These are phyloP conservation scores for Pollachius pollachius DNA, from an alignment of 2,113 vertebrate genomes.

Conservation along the genomic window DNA sequence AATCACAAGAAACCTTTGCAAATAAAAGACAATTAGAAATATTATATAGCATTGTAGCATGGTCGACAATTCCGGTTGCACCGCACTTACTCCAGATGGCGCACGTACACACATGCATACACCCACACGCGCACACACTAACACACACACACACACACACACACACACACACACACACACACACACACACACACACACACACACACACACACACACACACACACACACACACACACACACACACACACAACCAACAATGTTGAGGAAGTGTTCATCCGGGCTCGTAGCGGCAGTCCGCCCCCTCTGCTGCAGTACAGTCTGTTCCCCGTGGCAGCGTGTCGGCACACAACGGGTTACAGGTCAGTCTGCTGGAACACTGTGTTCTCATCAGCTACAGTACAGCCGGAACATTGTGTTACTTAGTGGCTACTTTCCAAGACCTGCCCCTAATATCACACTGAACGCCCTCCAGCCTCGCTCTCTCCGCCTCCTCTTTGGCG, in stretches of 20 bases:
- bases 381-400: slow-evolving; percentile 82
- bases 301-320: slow-evolving; percentile 64
- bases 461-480: slow-evolving; percentile 63
- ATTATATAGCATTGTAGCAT: too few relatives aligned
- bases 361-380: slow-evolving; percentile 82
- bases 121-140: too few relatives aligned
- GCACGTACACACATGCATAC: too few relatives aligned
- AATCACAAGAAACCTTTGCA: too few relatives aligned
- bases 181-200: slow-evolving; percentile 1
- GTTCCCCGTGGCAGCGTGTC: slow-evolving; percentile 58
- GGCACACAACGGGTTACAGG: slow-evolving; percentile 81
- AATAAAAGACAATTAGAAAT: too few relatives aligned
- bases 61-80: too few relatives aligned
- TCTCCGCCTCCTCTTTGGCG: slow-evolving; percentile 38
- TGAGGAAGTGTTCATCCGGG: slow-evolving; percentile 52
- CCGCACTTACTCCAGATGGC: too few relatives aligned
- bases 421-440: slow-evolving; percentile 81
- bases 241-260: slow-evolving; percentile 16
- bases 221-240: slow-evolving; percentile 11
- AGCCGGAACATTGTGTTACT: slow-evolving; percentile 86
- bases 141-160: too few relatives aligned
- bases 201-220: slow-evolving; percentile 18
- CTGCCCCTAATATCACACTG: slow-evolving; percentile 75
- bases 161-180: not conserved
- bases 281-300: slow-evolving; percentile 47